Evolutionary conservation across 1,140 invertebrate genomes (phyloP).

Genomic region (Helicoverpa armigera): DNA sequence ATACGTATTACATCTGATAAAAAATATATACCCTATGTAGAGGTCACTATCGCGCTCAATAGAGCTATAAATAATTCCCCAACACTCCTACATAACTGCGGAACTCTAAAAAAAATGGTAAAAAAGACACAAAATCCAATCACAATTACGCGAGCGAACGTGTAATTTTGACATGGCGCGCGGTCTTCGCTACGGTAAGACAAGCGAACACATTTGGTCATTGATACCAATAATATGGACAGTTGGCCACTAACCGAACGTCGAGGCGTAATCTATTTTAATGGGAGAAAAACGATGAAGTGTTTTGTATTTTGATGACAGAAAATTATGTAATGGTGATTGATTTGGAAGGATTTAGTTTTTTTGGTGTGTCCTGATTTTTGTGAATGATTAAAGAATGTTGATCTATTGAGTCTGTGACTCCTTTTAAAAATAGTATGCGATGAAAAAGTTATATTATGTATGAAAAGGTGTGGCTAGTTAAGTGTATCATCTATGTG

Average conservation of each 20-base stretch:
- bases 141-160: slow-evolving; percentile 70
- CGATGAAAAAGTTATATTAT: too few species aligned
- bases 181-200: slow-evolving; percentile 39
- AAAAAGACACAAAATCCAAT: slow-evolving; percentile 78
- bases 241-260: slow-evolving; percentile 11
- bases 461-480: too few species aligned
- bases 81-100: neutral
- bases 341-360: neutral
- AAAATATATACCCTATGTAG: too few species aligned
- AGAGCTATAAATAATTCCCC: neutral
- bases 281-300: slow-evolving; percentile 5
- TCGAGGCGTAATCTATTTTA: slow-evolving; percentile 17
- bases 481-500: too few species aligned
- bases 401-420: too few species aligned
- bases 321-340: neutral
- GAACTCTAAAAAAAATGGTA: slow-evolving; percentile 65
- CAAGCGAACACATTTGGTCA: slow-evolving; percentile 40
- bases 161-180: slow-evolving; percentile 65
- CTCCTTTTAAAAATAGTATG: too few species aligned
- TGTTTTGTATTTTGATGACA: slow-evolving; percentile 11
- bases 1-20: too few species aligned
- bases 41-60: too few species aligned
- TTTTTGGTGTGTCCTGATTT: neutral
- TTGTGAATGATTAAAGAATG: too few species aligned
- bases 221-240: slow-evolving; percentile 42